phyloP scores from a whole-genome alignment of 1,140 invertebrate genomes.

The Drosophila sulfurigaster region DNA sequence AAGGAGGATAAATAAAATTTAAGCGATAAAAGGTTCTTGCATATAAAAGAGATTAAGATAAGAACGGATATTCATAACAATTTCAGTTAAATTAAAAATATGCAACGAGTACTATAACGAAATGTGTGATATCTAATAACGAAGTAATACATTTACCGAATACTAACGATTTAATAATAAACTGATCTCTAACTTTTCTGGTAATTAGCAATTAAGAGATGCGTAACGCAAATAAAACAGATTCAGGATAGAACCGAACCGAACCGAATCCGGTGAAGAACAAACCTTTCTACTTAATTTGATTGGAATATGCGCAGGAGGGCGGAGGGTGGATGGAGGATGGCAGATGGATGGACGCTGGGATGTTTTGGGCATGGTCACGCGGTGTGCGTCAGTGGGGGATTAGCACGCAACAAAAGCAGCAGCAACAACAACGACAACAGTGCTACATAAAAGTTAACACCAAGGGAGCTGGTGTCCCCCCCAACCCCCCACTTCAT shows the following conservation, averaged over 20 bases:
- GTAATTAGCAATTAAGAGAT: conserved; percentile 7
- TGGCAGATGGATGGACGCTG: conserved; percentile 7
- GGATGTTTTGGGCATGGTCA: conserved; percentile 42
- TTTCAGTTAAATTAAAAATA: background rate
- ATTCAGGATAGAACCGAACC: conserved; percentile 5
- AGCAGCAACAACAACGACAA: conserved; percentile 16
- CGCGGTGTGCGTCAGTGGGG: conserved; percentile 50
- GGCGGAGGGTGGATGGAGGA: conserved; percentile 22
- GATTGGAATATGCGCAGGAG: conserved; percentile 77
- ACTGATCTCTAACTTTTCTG: background rate
- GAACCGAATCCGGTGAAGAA: background rate
- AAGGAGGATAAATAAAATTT: too few relatives aligned
- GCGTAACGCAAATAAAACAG: background rate
- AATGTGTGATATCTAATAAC: background rate
- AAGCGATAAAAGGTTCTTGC: too few relatives aligned
- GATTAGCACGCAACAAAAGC: conserved; percentile 56
- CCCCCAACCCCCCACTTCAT: background rate
- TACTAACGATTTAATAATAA: background rate
- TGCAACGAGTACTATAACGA: background rate
- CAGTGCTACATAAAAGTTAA: conserved; percentile 44
- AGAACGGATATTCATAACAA: background rate
- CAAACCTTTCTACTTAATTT: conserved; percentile 79
- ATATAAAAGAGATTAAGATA: too few relatives aligned
- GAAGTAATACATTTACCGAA: background rate
- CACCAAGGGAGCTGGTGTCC: conserved; percentile 4